phyloP scores from a whole-genome alignment of 2,797 vertebrate species.

The Lagorchestes hirsutus region DNA sequence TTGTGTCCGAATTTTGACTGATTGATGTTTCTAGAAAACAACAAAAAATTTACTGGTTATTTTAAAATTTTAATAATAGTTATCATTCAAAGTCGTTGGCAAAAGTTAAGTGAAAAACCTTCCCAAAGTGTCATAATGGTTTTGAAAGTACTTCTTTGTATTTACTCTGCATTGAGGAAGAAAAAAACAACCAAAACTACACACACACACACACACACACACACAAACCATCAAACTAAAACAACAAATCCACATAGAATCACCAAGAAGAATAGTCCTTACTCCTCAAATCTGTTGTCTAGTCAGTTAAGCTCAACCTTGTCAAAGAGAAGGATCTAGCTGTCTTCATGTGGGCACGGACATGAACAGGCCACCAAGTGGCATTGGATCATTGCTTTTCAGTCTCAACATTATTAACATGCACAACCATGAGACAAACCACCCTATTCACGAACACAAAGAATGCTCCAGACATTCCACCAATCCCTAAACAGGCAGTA shows the following conservation, averaged over 20 bases:
- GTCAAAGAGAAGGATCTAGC: not conserved
- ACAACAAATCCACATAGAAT: not conserved
- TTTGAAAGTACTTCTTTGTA: not conserved
- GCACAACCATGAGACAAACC: not conserved
- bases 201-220: not conserved
- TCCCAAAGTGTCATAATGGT: not conserved
- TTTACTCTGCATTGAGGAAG: not conserved
- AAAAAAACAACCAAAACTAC: not conserved
- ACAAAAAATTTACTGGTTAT: not conserved
- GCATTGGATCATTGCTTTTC: not conserved
- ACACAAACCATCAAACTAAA: not conserved
- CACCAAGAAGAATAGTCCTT: not conserved
- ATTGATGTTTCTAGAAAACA: not conserved
- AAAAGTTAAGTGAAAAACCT: not conserved
- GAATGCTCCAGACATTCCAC: slow-evolving; percentile 37
- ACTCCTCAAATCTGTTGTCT: not conserved
- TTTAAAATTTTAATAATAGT: not conserved
- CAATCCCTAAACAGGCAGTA: slow-evolving; percentile 30
- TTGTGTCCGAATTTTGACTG: not conserved
- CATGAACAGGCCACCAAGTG: not conserved
- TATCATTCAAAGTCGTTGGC: not conserved
- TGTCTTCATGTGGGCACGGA: not conserved
- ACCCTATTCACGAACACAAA: slow-evolving; percentile 49
- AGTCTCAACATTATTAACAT: slow-evolving; percentile 20
- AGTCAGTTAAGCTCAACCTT: not conserved